phyloP scores from a whole-genome alignment of 1,140 invertebrate species.

The Glossosoma conforme region DNA sequence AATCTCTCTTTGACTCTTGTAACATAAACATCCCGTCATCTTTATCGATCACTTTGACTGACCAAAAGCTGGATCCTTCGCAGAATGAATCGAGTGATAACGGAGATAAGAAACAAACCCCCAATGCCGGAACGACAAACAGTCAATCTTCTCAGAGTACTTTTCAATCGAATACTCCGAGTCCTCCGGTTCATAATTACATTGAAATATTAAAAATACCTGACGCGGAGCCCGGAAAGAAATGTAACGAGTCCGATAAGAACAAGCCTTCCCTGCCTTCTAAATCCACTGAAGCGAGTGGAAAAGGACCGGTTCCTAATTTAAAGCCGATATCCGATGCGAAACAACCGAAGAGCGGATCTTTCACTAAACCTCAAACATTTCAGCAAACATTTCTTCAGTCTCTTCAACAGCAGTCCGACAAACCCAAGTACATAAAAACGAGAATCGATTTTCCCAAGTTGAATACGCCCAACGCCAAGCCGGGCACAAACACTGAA shows the following conservation, averaged over 20 bases:
- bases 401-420: slow-evolving; percentile 42
- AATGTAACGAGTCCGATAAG: slow-evolving; percentile 33
- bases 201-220: slow-evolving; percentile 57
- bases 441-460: slow-evolving; percentile 46
- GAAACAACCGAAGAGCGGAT: slow-evolving; percentile 41
- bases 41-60: slow-evolving; percentile 54
- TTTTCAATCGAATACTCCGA: slow-evolving; percentile 34
- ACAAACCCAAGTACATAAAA: slow-evolving; percentile 46
- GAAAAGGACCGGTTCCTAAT: slow-evolving; percentile 49
- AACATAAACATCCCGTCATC: slow-evolving; percentile 57
- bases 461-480: slow-evolving; percentile 34
- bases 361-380: slow-evolving; percentile 41
- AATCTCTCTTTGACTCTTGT: slow-evolving; percentile 54
- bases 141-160: slow-evolving; percentile 7
- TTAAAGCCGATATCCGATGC: slow-evolving; percentile 49
- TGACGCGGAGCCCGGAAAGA: slow-evolving; percentile 41
- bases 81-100: too few species aligned
- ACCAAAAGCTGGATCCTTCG: slow-evolving; percentile 44
- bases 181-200: slow-evolving; percentile 52
- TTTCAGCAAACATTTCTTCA: slow-evolving; percentile 51
- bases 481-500: too few species aligned
- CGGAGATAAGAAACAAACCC: slow-evolving; percentile 8
- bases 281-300: slow-evolving; percentile 33
- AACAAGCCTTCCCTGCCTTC: slow-evolving; percentile 34
- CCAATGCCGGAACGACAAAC: neutral